These are phyloP conservation scores for Trichomycterus rosablanca DNA, from an alignment of 2,113 vertebrate species.

Conservation along the genomic window DNA sequence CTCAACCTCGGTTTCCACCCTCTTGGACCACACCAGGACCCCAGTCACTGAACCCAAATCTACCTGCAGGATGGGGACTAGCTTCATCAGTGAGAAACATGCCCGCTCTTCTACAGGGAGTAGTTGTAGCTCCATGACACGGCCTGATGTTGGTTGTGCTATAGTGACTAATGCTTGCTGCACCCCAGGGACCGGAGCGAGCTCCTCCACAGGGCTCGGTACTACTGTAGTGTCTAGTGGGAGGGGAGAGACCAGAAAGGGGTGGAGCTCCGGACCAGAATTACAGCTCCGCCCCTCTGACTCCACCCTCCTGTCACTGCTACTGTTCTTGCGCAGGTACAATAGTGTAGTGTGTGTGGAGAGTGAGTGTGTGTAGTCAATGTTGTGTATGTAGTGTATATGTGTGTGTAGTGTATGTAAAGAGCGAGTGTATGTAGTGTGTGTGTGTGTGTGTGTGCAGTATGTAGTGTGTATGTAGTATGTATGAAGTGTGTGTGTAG, in stretches of 20 bases:
- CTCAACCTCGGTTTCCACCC: background rate
- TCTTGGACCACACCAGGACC: too few species aligned
- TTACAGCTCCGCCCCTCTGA: slow-evolving; percentile 26
- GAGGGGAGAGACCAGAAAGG: background rate
- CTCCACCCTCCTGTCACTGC: slow-evolving; percentile 28
- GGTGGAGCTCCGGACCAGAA: background rate
- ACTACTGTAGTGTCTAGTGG: background rate
- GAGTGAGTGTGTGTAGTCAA: too few species aligned
- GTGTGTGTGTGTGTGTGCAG: background rate
- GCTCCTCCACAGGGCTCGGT: background rate
- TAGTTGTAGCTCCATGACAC: background rate
- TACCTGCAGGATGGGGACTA: background rate
- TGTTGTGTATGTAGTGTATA: too few species aligned
- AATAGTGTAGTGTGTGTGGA: too few species aligned
- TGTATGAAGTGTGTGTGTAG: background rate
- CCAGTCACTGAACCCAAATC: too few species aligned
- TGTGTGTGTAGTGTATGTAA: too few species aligned
- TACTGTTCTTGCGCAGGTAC: slow-evolving; percentile 44
- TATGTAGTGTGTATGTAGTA: too few species aligned
- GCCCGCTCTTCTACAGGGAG: background rate
- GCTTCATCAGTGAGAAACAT: background rate
- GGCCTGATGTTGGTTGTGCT: background rate
- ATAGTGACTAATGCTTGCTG: background rate
- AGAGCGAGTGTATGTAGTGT: background rate
- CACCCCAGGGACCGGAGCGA: background rate